phyloP scores from a whole-genome alignment of 2,113 vertebrate species.

The Todiramphus chloris region DNA sequence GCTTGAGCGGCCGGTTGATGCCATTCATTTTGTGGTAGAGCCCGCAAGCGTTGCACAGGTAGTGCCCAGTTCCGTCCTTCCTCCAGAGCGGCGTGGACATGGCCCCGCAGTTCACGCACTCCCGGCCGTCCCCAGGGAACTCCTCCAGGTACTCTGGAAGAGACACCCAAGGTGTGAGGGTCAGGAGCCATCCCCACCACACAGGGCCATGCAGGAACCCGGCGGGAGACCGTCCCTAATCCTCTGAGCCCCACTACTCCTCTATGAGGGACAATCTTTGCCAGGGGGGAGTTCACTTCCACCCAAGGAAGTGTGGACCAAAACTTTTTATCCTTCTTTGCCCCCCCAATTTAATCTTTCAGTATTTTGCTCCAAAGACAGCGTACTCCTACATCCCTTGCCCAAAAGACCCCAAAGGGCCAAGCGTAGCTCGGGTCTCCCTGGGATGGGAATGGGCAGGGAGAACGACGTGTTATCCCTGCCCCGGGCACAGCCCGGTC shows the following conservation, averaged over 20 bases:
- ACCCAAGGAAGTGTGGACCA: neutral
- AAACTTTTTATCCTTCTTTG: neutral
- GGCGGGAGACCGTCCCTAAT: fast-evolving
- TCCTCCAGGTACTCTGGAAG: slow-evolving; percentile 88
- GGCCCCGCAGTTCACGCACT: slow-evolving; percentile 97
- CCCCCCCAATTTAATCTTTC: neutral
- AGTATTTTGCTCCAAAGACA: neutral
- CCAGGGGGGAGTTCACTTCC: neutral
- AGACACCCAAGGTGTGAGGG: fast-evolving
- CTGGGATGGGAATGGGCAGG: fast-evolving
- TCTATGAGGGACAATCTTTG: no score
- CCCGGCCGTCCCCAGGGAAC: slow-evolving; percentile 84
- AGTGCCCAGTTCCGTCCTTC: slow-evolving; percentile 94
- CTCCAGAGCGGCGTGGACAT: slow-evolving; percentile 97
- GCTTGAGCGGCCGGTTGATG: slow-evolving; percentile 93
- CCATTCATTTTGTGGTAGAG: slow-evolving; percentile 99
- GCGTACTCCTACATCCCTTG: fast-evolving
- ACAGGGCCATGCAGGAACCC: fast-evolving
- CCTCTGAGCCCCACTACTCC: fast-evolving
- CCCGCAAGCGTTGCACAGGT: slow-evolving; percentile 96
- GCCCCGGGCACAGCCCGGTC: neutral
- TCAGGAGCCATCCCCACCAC: neutral
- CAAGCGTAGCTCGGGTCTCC: fast-evolving
- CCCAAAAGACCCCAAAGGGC: neutral
- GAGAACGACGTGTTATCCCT: fast-evolving